Evolutionary conservation across 2,888 invertebrate species (phyloP), one percentile per base, ranked within the genome.

Genomic region (Dynastes tityus): DNA sequence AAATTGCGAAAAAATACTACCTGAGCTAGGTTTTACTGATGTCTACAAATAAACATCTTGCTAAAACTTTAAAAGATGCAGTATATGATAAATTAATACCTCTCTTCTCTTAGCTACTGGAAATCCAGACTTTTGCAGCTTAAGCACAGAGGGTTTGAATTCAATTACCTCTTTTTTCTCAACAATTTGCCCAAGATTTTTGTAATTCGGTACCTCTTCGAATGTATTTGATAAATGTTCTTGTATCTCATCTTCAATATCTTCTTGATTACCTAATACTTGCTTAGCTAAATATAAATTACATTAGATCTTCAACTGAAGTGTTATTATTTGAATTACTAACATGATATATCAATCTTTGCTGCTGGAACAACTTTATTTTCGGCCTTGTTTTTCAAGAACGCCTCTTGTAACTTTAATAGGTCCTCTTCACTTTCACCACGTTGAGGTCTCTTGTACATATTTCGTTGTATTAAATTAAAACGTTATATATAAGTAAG

Each of bases 401-500:
- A 96, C 81, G 94, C 93, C 83, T 93, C 91, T 86, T 96, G 95
- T 91, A 95, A 92, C 78, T 91, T 91, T 27, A 95, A 89, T 53
- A 96, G 90, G 85, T 95, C 95, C 16, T 94, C 93, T 83, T 96
- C 95, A 61, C 90, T 91, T 86, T 95, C 95, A 4, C 91, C 91
- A 1, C 91, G 91, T 85, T 92, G 93, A 0, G 95, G 95, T 82
- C 95, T 90, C 81, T 90, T 90, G 81, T 91, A 90, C 94, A 94
- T 94, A 58, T 67, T 68, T 58, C 8, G 2, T 53, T 53, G 5
- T 16, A 53, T 53, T 53, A n/a, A 53, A 45, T 45, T 45, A 45
- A 45, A 45, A 5, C 9, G 45, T 45, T 45, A 45, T 45, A 45
- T 45, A 11, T 1, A 11, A 11, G 2, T 3, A 37, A 37, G 11